phyloP scores from a whole-genome alignment of 2,113 vertebrate species.

The Tyto alba region DNA sequence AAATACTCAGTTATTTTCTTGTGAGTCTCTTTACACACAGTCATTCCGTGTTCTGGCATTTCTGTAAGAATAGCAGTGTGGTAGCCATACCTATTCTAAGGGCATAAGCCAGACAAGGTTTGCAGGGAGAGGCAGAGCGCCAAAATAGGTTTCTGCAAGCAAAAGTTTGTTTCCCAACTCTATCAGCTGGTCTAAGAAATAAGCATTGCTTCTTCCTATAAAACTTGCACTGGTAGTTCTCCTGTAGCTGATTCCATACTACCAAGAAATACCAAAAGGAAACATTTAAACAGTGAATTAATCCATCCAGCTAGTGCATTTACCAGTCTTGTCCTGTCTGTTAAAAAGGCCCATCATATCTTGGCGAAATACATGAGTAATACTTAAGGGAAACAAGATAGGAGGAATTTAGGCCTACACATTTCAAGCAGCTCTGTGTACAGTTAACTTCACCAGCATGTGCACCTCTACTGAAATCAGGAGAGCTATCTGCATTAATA shows the following conservation, averaged over 20 bases:
- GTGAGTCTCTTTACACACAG: not conserved
- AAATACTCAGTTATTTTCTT: not conserved
- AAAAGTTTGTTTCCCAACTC: constrained; percentile 52
- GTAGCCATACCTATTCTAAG: not conserved
- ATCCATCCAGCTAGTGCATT: not conserved
- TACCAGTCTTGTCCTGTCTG: not conserved
- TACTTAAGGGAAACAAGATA: not conserved
- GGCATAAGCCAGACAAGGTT: constrained; percentile 20
- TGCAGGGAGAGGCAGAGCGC: constrained; percentile 22
- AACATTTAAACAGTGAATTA: not conserved
- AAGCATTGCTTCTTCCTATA: not conserved
- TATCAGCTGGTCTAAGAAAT: not conserved
- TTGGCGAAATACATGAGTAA: constrained; percentile 2
- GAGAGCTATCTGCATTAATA: not conserved
- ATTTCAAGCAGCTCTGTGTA: not conserved
- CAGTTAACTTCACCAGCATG: not conserved
- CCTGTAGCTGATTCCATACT: not conserved
- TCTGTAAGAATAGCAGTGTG: not conserved
- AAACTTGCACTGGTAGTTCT: not conserved
- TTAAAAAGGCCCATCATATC: not conserved
- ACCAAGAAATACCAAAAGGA: not conserved
- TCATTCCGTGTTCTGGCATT: not conserved
- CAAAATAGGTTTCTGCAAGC: constrained; percentile 29
- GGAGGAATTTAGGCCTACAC: constrained; percentile 17
- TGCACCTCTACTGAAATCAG: not conserved